Evolutionary conservation across 1,140 invertebrate genomes (phyloP), one percentile per base, ranked within the genome.

Genomic region (Globodera rostochiensis): DNA sequence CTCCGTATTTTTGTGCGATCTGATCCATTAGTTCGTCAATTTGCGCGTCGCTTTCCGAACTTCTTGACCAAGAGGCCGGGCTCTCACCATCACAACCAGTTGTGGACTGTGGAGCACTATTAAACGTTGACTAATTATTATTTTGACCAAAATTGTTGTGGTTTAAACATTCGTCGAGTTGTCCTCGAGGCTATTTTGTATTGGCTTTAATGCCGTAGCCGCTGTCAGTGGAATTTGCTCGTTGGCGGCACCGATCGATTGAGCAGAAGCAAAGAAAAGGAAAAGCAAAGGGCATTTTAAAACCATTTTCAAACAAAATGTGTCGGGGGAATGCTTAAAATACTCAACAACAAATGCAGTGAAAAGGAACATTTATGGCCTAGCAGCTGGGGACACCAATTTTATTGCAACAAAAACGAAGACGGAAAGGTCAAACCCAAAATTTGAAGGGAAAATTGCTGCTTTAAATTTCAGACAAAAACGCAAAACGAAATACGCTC

Each of bases 21-120:
- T 71, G 69, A 47, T 71, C 69, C 69, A 71, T 71, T 45, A 71
- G 25, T 45, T 71, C 25, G n/a, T 71, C 69, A 47, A 71, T 71
- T 71, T 71, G 69, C 13, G 25, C 36, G 25, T 71, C 69, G 19
- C 57, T 64, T 64, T 64, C 15, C 19, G 57, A 64, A 19, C 19
- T 64, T 64, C 11, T 64, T 19, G 19, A 15, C 57, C 13, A 13
- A 4, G 13, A 19, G 13, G 57, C 5, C 19, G 57, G 19, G 19
- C 57, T 19, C 6, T n/a, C 57, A 13, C 0, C 57, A 13, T 19
- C 11, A 64, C 13, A 64, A 64, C 19, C 3, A 19, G 15, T 19
- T 19, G 57, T 6, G 19, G 11, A n/a, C 13, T 53, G 57, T 64
- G 57, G 2, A 6, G 57, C 11, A 64, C 19, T 64, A 15, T 53